Evolutionary conservation across 2,888 invertebrate species (phyloP), one percentile per base, ranked within the genome.

Genomic region (Geophilus truncorum): DNA sequence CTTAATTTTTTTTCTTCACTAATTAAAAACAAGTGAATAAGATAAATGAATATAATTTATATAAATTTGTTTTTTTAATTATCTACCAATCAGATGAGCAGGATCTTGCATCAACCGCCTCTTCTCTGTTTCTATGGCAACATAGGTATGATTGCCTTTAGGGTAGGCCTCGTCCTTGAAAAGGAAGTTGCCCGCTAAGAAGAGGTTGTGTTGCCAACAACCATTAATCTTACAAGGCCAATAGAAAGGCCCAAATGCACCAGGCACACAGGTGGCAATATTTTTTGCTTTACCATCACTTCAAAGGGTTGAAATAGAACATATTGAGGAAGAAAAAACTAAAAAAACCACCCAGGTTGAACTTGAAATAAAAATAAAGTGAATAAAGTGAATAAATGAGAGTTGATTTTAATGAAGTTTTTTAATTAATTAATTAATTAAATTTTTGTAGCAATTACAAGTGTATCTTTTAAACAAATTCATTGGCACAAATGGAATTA

Each of bases 141-240:
- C 51, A 5, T 70, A 28, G 70, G 70, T 70, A 70, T 28, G 10
- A 70, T 70, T 70, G 70, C 70, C 70, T 70, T 70, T 28, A 70
- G 70, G 70, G 70, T 70, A 70, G 70, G 70, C 70, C 70, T 70
- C 70, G 70, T 70, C 70, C 70, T 70, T 70, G 70, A 70, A 70
- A 70, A 70, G 70, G 70, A 70, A 70, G 70, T 70, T 70, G 70
- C 70, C 70, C 25, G 70, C 70, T 25, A 70, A 70, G 28, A 70
- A 70, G 70, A 70, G 70, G 70, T 70, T 70, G 70, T 70, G 70
- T 70, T 70, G 70, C 70, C 70, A 70, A 70, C 70, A 70, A 70
- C 70, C 70, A 70, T 70, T 70, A 70, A 70, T 70, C 70, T 70
- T 70, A 28, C 70, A 70, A 70, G 70, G 70, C 70, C 70, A 70